Conservation (phyloP, 2,113 vertebrate species). For the Percopsis transmontana region DNA sequence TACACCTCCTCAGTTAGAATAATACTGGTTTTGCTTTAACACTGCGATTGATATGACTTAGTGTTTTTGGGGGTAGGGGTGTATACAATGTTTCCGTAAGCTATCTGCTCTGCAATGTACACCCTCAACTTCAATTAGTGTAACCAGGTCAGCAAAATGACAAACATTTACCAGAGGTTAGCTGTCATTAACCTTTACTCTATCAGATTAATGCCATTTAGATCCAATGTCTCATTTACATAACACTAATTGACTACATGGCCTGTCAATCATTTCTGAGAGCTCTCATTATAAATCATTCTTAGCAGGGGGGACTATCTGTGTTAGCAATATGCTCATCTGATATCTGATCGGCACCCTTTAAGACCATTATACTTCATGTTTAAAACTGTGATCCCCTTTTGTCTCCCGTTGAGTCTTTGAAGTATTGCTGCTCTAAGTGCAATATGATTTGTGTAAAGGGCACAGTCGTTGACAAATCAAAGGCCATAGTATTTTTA, state of each 20-base stretch:
- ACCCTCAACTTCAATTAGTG: slow-evolving; percentile 35
- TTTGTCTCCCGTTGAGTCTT: slow-evolving; percentile 11
- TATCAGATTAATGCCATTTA: slow-evolving; percentile 40
- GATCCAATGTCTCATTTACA: slow-evolving; percentile 35
- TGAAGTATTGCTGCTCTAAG: slow-evolving; percentile 7
- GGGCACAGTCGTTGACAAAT: slow-evolving; percentile 41
- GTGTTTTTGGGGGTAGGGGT: not conserved
- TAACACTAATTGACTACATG: slow-evolving; percentile 41
- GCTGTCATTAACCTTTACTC: slow-evolving; percentile 39
- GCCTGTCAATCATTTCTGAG: slow-evolving; percentile 37
- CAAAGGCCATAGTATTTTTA: slow-evolving; percentile 27
- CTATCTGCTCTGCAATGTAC: slow-evolving; percentile 4
- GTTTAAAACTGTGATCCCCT: slow-evolving; percentile 6
- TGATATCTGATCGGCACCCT: slow-evolving; percentile 12
- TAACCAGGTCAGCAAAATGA: slow-evolving; percentile 39
- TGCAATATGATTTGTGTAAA: slow-evolving; percentile 49
- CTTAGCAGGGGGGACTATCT: not conserved
- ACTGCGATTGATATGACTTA: slow-evolving; percentile 29
- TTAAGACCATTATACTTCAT: slow-evolving; percentile 24
- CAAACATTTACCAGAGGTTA: slow-evolving; percentile 31
- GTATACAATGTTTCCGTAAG: slow-evolving; percentile 42
- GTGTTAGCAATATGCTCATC: not conserved
- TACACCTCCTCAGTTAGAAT: slow-evolving; percentile 13
- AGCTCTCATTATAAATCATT: slow-evolving; percentile 32
- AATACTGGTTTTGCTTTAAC: slow-evolving; percentile 34